Evolutionary conservation across 2,113 vertebrate genomes (phyloP).

Genomic region (Physeter macrocephalus): DNA sequence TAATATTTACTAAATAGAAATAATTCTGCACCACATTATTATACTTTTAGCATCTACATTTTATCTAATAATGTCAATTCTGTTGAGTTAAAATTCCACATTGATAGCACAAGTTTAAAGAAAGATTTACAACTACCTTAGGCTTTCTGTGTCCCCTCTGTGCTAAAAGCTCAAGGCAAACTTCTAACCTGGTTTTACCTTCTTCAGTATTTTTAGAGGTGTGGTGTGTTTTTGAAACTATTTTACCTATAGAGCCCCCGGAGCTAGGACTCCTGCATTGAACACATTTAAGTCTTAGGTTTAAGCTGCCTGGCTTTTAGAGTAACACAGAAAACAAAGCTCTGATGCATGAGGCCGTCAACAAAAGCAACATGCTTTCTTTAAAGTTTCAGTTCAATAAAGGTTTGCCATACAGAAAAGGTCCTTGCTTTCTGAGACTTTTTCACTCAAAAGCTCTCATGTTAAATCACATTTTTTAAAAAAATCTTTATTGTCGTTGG

Average conservation of each 20-base stretch:
- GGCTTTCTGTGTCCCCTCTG: neutral
- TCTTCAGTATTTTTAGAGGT: conserved; percentile 42
- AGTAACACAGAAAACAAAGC: conserved; percentile 45
- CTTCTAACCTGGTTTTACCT: conserved; percentile 50
- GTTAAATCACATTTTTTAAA: neutral
- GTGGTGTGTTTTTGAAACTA: conserved; percentile 17
- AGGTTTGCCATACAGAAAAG: conserved; percentile 34
- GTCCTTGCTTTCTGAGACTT: conserved; percentile 36
- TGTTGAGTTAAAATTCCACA: conserved; percentile 7
- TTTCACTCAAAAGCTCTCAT: conserved; percentile 11
- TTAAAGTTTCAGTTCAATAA: conserved; percentile 58
- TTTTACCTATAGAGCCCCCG: conserved; percentile 31
- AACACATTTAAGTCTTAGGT: conserved; percentile 35
- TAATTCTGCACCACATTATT: neutral
- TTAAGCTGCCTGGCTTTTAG: conserved; percentile 29
- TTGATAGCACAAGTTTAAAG: neutral
- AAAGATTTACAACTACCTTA: neutral
- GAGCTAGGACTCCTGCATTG: neutral
- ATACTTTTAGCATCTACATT: neutral
- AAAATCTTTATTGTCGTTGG: neutral
- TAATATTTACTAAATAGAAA: neutral
- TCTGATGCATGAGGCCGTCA: conserved; percentile 28
- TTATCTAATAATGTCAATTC: neutral
- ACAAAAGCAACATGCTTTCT: conserved; percentile 39
- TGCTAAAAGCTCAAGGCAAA: conserved; percentile 52